These are phyloP conservation scores for Gryllus longicercus DNA, from an alignment of 2,888 invertebrate species.

Conservation along the genomic window DNA sequence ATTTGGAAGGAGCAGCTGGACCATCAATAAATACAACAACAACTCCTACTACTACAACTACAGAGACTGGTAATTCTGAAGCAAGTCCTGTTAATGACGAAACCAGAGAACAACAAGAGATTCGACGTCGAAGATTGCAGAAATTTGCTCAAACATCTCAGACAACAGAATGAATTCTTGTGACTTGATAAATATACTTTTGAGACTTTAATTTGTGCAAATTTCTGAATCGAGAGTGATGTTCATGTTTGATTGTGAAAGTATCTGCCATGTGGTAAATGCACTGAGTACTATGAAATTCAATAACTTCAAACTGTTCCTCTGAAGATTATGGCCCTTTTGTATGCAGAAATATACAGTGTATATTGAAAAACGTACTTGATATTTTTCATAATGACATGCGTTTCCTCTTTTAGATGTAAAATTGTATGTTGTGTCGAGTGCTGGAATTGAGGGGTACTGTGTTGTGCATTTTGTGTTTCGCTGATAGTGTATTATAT, in stretches of 20 bases:
- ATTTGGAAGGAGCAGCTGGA: neutral
- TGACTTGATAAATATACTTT: neutral
- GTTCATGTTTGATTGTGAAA: neutral
- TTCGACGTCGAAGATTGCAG: conserved; percentile 72
- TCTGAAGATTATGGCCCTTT: neutral
- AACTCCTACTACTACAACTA: neutral
- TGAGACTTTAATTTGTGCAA: neutral
- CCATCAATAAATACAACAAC: neutral
- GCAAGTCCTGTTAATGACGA: neutral
- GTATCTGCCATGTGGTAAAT: neutral
- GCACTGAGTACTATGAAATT: neutral
- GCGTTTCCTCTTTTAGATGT: neutral
- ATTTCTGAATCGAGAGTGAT: neutral
- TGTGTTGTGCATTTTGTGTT: neutral
- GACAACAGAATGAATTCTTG: neutral
- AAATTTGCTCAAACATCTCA: conserved; percentile 53
- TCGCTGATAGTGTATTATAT: neutral
- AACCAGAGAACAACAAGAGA: conserved; percentile 58
- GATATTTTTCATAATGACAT: neutral
- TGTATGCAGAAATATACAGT: neutral
- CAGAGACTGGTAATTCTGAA: neutral
- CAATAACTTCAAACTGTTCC: neutral
- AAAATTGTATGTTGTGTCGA: neutral
- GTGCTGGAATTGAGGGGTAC: neutral
- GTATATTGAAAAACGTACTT: no score